Conservation (phyloP, 2,113 vertebrate genomes). For the Cranoglanis bouderius region DNA sequence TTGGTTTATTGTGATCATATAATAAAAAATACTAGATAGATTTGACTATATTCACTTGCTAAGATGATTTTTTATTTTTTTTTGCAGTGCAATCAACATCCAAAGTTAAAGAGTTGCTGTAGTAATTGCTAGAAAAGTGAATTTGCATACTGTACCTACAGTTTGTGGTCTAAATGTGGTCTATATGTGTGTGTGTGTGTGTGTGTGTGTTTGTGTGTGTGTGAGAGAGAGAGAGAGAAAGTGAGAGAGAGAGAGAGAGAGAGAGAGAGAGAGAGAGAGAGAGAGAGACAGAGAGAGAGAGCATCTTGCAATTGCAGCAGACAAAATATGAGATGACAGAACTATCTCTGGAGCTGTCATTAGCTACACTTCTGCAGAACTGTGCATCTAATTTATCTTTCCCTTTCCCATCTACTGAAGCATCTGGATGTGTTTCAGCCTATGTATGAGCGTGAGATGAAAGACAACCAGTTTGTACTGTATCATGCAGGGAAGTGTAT, state of each 20-base stretch:
- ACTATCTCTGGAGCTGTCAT: conserved; percentile 10
- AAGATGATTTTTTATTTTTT: no score
- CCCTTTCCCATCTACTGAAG: conserved; percentile 33
- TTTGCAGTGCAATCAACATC: neutral
- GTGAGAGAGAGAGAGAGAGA: neutral
- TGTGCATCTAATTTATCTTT: conserved; percentile 1
- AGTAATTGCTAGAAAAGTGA: neutral
- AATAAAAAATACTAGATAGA: no score
- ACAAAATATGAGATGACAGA: conserved; percentile 10
- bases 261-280: neutral
- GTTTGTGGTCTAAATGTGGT: neutral
- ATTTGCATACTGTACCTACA: neutral
- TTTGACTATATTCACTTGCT: no score
- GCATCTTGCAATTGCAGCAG: neutral
- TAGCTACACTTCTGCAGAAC: conserved; percentile 16
- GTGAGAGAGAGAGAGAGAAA: neutral
- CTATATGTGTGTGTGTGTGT: neutral
- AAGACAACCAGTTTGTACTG: neutral
- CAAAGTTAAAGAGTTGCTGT: neutral
- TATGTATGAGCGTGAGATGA: conserved; percentile 17
- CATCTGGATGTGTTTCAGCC: conserved; percentile 38
- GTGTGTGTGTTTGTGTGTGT: conserved; percentile 12
- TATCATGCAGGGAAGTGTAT: neutral
- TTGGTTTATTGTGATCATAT: no score
- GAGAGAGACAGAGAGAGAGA: neutral